These are phyloP conservation scores for Cossypha caffra DNA, from an alignment of 2,797 vertebrate genomes.

Conservation along the genomic window DNA sequence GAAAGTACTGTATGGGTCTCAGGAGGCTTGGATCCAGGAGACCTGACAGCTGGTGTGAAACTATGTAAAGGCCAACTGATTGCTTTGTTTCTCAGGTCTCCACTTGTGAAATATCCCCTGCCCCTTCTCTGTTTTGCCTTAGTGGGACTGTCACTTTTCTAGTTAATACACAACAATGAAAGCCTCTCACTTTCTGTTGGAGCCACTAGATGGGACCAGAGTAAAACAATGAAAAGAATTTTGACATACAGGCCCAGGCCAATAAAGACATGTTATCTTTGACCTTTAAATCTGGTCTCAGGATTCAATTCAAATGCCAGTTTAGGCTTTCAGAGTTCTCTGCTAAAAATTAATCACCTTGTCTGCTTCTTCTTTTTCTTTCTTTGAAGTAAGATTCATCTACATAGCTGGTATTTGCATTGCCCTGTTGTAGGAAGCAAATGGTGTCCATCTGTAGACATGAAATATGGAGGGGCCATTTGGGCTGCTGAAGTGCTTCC, in stretches of 20 bases:
- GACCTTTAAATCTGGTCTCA: not conserved
- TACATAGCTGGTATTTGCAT: not conserved
- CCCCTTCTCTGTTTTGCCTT: not conserved
- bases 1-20: not conserved
- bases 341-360: not conserved
- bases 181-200: not conserved
- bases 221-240: not conserved
- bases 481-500: not conserved
- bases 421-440: not conserved
- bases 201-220: conserved; percentile 21
- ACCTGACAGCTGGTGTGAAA: not conserved
- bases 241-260: rapidly evolving
- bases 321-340: not conserved
- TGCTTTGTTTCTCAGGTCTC: not conserved
- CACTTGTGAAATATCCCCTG: not conserved
- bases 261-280: not conserved
- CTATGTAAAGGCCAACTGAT: not conserved
- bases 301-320: not conserved
- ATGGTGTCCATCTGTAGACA: not conserved
- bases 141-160: not conserved
- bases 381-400: not conserved
- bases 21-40: not conserved
- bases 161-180: not conserved
- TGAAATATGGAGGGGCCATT: not conserved
- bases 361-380: not conserved